A percentile compares a stretch with the other conserved stretches of the same genome.
phyloP scores from a whole-genome alignment of 2,797 vertebrate species.

The Danionella dracula region DNA sequence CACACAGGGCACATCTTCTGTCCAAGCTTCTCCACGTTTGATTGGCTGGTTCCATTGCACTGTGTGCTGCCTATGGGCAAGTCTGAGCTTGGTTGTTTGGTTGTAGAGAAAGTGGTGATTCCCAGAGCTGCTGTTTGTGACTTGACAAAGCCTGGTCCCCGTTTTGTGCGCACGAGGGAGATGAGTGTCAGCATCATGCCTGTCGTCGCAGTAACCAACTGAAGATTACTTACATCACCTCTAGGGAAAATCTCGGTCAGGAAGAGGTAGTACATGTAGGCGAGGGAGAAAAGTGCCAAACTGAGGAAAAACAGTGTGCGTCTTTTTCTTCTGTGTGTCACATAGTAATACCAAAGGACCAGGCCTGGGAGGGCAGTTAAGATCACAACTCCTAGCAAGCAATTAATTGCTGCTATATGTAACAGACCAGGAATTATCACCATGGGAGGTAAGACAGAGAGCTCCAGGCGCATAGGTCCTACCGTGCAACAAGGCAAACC shows the following conservation, averaged over 20 bases:
- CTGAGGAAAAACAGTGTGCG: constrained; percentile 90
- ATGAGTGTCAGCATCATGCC: constrained; percentile 78
- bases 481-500: constrained; percentile 81
- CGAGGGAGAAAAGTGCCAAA: constrained; percentile 89
- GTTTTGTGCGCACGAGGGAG: constrained; percentile 77
- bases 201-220: constrained; percentile 67
- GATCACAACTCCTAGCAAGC: constrained; percentile 75
- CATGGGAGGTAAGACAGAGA: constrained; percentile 85
- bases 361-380: constrained; percentile 78
- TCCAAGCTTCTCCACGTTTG: constrained; percentile 24
- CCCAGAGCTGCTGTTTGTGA: constrained; percentile 23
- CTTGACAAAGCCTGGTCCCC: constrained; percentile 77
- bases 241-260: constrained; percentile 78
- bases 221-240: constrained; percentile 64
- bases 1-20: constrained; percentile 76
- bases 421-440: constrained; percentile 82
- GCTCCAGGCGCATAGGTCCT: constrained; percentile 78
- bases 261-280: constrained; percentile 92
- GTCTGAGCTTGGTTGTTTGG: constrained; percentile 52
- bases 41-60: constrained; percentile 47
- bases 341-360: constrained; percentile 93
- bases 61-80: constrained; percentile 40
- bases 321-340: constrained; percentile 88
- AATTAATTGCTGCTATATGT: constrained; percentile 83
- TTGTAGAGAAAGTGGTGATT: constrained; percentile 49